Base-by-base conservation (phyloP, 2,113 vertebrate species). In the Mormyrus lacerda region DNA sequence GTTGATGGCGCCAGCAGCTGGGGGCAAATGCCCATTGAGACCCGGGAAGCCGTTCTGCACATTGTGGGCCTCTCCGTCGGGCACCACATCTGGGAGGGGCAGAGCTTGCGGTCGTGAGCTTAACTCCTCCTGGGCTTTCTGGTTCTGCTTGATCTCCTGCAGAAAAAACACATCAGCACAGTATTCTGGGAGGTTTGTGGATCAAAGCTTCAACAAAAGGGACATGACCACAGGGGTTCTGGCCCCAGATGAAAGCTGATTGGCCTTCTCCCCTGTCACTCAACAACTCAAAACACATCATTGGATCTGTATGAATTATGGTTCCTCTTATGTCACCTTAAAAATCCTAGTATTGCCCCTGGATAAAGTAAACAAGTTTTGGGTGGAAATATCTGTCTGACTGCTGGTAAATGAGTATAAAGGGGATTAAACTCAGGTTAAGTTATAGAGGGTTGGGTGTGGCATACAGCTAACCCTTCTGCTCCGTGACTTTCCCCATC, bases 61-160 rank as follows among this genome's bases (percentile, higher is more conserved):
- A 0, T 93, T 92, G 89, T 98, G 98, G 0, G 95, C 94, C 90
- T 98, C 97, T 1, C 97, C 97, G 0, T 99, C 97, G 0, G 98
- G 98, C 27, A 99, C 97, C 87, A 99, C 98, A 0, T 99, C 98
- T 0, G 98, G 98, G 21, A 99, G 94, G 3, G 98, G 98, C n/a
- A 99, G 97, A 0, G 96, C 93, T 90, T 97, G 97, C 0, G 97
- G 95, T 84, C 97, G 94, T 92, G 93, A 95, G 53, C 65, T 97
- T 88, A 98, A 94, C 90, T 99, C 97, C 1, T 98, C 97, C 91
- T 98, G 97, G 13, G 96, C 95, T 91, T 97, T 97, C 93, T 99
- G 98, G 82, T 99, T 98, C 83, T 98, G 97, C 89, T 98, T 98
- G 2, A 99, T 99, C 91, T 99, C 98, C 98, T 99, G 85, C 5